Conservation (phyloP, 2,888 invertebrate species). For the Lepidonotus clava region DNA sequence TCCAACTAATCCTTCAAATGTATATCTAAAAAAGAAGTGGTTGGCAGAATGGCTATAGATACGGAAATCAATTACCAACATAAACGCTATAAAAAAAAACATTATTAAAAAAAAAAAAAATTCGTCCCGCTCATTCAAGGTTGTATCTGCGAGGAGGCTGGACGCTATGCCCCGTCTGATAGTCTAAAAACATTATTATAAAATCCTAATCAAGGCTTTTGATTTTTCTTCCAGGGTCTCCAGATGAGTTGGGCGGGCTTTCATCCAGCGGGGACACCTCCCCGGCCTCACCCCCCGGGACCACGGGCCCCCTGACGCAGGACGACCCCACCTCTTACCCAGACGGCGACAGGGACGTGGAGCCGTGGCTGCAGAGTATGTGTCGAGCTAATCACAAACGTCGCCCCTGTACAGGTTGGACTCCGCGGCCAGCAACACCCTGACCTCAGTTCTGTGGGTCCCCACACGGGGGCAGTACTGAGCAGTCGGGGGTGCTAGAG, state of each 20-base stretch:
- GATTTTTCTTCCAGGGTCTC: neutral
- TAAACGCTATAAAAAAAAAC: neutral
- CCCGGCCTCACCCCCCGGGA: neutral
- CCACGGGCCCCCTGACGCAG: neutral
- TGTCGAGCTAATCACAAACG: neutral
- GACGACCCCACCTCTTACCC: neutral
- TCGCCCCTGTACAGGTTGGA: constrained; percentile 30
- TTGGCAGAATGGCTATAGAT: neutral
- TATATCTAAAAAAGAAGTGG: too few species aligned
- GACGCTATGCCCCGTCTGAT: neutral
- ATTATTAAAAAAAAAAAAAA: neutral
- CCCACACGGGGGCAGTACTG: neutral
- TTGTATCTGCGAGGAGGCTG: neutral
- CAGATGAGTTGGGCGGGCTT: neutral
- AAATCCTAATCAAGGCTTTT: too few species aligned
- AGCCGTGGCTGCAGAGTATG: constrained; percentile 35
- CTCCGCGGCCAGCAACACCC: neutral
- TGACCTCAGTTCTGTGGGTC: too few species aligned
- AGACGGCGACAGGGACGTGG: neutral
- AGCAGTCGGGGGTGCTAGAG: neutral
- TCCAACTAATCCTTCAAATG: too few species aligned
- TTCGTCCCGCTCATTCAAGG: too few species aligned
- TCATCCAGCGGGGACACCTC: neutral
- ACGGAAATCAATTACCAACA: neutral
- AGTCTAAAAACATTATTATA: too few species aligned